These are phyloP conservation scores for Danionella dracula DNA, from an alignment of 2,797 vertebrate species.

Conservation along the genomic window DNA sequence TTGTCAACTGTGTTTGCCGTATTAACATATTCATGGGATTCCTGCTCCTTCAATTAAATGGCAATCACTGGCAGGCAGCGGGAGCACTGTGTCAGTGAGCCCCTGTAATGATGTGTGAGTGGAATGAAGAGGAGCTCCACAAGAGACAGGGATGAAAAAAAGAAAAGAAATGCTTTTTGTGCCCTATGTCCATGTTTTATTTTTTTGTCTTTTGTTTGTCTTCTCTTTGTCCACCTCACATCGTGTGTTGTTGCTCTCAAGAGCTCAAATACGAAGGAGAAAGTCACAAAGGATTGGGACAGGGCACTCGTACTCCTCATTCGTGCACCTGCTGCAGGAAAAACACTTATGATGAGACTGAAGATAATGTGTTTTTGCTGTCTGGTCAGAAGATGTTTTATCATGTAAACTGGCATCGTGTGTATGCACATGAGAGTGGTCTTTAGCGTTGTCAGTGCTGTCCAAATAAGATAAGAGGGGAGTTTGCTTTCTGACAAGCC, in stretches of 20 bases:
- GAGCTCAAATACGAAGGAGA: slow-evolving; percentile 18
- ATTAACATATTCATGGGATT: slow-evolving; percentile 50
- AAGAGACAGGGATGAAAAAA: neutral
- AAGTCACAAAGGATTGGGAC: slow-evolving; percentile 28
- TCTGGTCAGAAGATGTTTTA: neutral
- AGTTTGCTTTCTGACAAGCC: slow-evolving; percentile 17
- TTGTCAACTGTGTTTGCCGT: slow-evolving; percentile 40
- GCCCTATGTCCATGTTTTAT: slow-evolving; percentile 21
- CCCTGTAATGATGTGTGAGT: slow-evolving; percentile 31
- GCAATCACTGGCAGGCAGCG: slow-evolving; percentile 33
- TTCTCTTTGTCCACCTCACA: slow-evolving; percentile 26
- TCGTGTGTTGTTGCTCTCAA: slow-evolving; percentile 11
- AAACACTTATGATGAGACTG: neutral
- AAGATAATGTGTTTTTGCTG: slow-evolving; percentile 1
- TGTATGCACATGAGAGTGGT: slow-evolving; percentile 6
- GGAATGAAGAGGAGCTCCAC: slow-evolving; percentile 29
- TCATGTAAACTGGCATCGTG: neutral
- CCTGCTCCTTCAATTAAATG: slow-evolving; percentile 39
- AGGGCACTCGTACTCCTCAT: slow-evolving; percentile 5
- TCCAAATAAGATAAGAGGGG: slow-evolving; percentile 30
- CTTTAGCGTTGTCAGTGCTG: slow-evolving; percentile 14
- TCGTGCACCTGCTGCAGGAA: slow-evolving; percentile 16
- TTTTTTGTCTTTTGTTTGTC: slow-evolving; percentile 22
- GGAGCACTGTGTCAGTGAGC: slow-evolving; percentile 28
- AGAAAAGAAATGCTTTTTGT: slow-evolving; percentile 9